Percentiles rank a stretch among this genome's conserved stretches.
Conservation (phyloP, 2,113 vertebrate genomes). For the Alaudala cheleensis region DNA sequence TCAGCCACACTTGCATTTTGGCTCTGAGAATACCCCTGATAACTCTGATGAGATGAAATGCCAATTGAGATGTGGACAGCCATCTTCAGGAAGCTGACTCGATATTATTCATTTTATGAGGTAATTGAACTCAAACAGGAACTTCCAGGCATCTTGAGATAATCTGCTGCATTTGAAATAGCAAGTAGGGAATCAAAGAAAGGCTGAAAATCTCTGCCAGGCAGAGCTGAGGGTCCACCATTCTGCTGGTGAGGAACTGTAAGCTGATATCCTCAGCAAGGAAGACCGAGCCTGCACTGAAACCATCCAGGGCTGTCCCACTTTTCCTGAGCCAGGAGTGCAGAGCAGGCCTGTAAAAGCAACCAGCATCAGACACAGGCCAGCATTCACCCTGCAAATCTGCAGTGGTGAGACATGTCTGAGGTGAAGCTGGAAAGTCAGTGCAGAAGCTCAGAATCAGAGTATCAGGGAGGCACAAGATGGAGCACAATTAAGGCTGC, state of each 20-base stretch:
- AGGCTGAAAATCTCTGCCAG: not conserved
- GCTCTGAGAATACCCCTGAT: not conserved
- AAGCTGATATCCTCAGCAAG: not conserved
- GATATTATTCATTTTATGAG: not conserved
- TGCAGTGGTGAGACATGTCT: accelerated
- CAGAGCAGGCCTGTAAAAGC: not conserved
- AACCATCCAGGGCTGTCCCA: not conserved
- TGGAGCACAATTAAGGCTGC: not conserved
- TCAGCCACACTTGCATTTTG: not conserved
- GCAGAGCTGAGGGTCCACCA: not conserved
- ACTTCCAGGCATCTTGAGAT: not conserved
- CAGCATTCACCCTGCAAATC: not conserved
- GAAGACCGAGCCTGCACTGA: not conserved
- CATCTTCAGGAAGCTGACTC: not conserved
- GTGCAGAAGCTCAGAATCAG: not conserved
- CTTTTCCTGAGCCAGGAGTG: not conserved
- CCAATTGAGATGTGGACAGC: not conserved
- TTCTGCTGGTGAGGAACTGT: not conserved
- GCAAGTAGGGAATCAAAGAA: not conserved
- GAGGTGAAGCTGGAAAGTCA: not conserved
- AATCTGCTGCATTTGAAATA: not conserved
- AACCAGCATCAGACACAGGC: not conserved
- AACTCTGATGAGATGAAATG: not conserved
- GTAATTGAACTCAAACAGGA: not conserved
- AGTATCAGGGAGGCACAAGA: not conserved